Conservation (phyloP, 2,113 vertebrate species). For the Coracopsis vasa region DNA sequence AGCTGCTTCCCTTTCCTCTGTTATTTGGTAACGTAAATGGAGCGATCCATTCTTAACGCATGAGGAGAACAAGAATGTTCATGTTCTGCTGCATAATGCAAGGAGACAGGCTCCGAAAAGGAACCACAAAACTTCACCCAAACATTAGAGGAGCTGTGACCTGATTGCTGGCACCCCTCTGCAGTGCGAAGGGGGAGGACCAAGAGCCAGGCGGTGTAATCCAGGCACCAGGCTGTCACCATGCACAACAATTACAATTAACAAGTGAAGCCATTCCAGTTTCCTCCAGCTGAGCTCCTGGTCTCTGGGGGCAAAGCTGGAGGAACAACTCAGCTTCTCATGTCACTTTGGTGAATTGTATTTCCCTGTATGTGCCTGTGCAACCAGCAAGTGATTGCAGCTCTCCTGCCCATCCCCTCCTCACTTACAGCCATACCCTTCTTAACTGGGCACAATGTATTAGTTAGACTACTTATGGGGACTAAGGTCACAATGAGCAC, state of each 20-base stretch:
- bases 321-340: not conserved
- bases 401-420: accelerated
- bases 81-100: not conserved
- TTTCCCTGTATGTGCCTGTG: not conserved
- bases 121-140: not conserved
- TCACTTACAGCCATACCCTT: accelerated
- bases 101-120: not conserved
- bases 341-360: not conserved
- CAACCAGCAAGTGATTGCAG: accelerated
- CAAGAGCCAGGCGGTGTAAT: not conserved
- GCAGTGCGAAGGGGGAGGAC: not conserved
- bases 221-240: not conserved
- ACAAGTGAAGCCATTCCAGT: not conserved
- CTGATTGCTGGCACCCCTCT: accelerated
- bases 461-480: not conserved
- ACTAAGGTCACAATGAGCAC: not conserved
- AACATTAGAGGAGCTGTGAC: not conserved
- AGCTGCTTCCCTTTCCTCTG: constrained; percentile 28
- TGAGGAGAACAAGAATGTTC: not conserved
- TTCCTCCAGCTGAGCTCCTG: not conserved
- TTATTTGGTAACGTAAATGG: constrained; percentile 24
- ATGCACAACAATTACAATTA: not conserved
- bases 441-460: not conserved
- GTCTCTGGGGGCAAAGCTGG: not conserved
- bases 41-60: constrained; percentile 31